Percentiles rank a stretch among this genome's conserved stretches.
Conservation (phyloP, 2,888 invertebrate genomes). For the Drosophila paramelanica region DNA sequence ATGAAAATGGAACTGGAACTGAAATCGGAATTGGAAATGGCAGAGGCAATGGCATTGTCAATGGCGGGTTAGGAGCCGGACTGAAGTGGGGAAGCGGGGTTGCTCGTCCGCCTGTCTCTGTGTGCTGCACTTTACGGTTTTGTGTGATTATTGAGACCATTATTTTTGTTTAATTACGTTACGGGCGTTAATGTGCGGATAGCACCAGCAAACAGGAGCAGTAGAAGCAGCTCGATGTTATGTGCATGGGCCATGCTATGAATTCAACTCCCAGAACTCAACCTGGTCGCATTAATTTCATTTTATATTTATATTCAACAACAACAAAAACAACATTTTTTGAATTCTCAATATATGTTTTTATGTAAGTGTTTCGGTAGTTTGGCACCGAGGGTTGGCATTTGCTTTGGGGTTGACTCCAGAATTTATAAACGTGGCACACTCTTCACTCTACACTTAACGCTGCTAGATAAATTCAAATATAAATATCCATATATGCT, state of each 20-base stretch:
- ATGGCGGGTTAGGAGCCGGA: slow-evolving; percentile 5
- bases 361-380: slow-evolving; percentile 23
- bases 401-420: slow-evolving; percentile 22
- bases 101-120: slow-evolving; percentile 12
- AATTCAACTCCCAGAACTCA: slow-evolving; percentile 43
- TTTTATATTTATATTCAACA: slow-evolving; percentile 61
- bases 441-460: too few relatives aligned
- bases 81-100: slow-evolving; percentile 5
- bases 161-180: slow-evolving; percentile 81
- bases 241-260: slow-evolving; percentile 18
- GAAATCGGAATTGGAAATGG: slow-evolving; percentile 17
- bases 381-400: slow-evolving; percentile 21
- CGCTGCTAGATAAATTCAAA: too few relatives aligned
- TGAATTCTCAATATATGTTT: slow-evolving; percentile 51
- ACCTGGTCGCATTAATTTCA: slow-evolving; percentile 55
- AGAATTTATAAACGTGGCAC: not conserved
- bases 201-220: slow-evolving; percentile 44
- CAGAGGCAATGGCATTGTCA: not conserved
- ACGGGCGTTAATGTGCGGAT: slow-evolving; percentile 77
- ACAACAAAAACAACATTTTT: slow-evolving; percentile 36
- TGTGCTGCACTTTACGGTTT: slow-evolving; percentile 64
- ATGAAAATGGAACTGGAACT: slow-evolving; percentile 14
- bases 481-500: too few relatives aligned
- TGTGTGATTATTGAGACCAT: slow-evolving; percentile 78
- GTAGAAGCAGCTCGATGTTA: slow-evolving; percentile 14